phyloP scores from a whole-genome alignment of 2,888 invertebrate genomes.

The Volucella inanis region DNA sequence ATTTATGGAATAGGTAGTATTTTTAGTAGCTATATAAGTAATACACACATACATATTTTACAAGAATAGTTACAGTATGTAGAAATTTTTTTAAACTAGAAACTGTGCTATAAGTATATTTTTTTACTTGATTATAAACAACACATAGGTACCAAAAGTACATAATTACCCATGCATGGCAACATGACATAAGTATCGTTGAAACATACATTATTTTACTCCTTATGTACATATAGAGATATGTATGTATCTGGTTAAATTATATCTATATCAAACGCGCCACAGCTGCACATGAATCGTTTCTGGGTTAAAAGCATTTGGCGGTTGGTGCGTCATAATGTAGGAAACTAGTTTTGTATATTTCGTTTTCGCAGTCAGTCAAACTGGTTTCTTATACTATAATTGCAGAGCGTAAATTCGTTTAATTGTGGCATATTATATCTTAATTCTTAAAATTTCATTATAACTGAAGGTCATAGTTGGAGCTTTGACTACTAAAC shows the following conservation, averaged over 20 bases:
- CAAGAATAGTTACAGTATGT: too few species aligned
- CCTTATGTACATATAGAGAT: not conserved
- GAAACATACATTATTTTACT: constrained; percentile 18
- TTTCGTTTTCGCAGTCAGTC: constrained; percentile 63
- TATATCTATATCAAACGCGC: not conserved
- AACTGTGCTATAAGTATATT: too few species aligned
- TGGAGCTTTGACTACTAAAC: too few species aligned
- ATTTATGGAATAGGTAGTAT: too few species aligned
- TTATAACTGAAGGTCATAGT: too few species aligned
- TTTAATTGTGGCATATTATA: constrained; percentile 38
- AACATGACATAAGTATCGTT: constrained; percentile 61
- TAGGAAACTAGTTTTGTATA: constrained; percentile 68
- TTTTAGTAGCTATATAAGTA: too few species aligned
- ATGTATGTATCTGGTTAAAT: too few species aligned
- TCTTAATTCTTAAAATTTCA: too few species aligned
- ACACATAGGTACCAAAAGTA: constrained; percentile 14
- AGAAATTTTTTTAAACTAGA: too few species aligned
- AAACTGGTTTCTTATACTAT: constrained; percentile 52
- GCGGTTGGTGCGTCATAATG: constrained; percentile 61
- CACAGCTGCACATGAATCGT: constrained; percentile 33
- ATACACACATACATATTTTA: too few species aligned
- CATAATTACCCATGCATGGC: constrained; percentile 43
- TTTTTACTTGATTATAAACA: too few species aligned
- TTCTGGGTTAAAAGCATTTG: not conserved
- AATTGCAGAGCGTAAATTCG: constrained; percentile 13